Conservation (phyloP, 2,797 vertebrate genomes). For the Syngnathus acus region DNA sequence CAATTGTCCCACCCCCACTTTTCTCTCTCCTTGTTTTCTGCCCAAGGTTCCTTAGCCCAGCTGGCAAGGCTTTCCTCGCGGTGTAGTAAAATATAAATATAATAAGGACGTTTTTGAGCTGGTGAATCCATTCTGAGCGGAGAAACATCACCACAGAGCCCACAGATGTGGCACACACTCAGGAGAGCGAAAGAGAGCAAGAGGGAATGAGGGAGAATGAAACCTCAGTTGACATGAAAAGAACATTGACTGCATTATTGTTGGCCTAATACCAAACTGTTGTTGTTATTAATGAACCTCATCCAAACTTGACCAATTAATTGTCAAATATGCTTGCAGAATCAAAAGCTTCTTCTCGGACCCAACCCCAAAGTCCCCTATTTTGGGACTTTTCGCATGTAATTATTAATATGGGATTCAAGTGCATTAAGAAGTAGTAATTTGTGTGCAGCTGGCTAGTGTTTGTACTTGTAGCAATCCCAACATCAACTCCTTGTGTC, state of each 20-base stretch:
- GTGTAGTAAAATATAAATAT: constrained; percentile 86
- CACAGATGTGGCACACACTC: constrained; percentile 76
- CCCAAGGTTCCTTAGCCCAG: constrained; percentile 62
- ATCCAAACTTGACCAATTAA: constrained; percentile 34
- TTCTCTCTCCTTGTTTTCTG: constrained; percentile 40
- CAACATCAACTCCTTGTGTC: constrained; percentile 1
- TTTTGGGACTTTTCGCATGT: constrained; percentile 24
- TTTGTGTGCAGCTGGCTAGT: constrained; percentile 11
- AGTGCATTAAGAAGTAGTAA: constrained; percentile 11
- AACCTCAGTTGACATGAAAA: constrained; percentile 46
- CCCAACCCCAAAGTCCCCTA: constrained; percentile 22
- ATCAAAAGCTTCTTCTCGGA: constrained; percentile 12
- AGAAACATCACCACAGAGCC: constrained; percentile 79
- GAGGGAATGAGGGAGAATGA: constrained; percentile 41
- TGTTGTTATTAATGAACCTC: constrained; percentile 53
- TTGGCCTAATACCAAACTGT: constrained; percentile 37
- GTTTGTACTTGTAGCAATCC: constrained; percentile 1
- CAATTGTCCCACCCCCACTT: constrained; percentile 38
- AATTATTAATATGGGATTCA: constrained; percentile 9
- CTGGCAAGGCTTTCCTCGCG: constrained; percentile 70
- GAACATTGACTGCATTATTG: constrained; percentile 49
- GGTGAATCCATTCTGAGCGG: constrained; percentile 83
- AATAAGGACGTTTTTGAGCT: constrained; percentile 83
- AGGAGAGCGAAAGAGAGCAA: constrained; percentile 44
- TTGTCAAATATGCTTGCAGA: constrained; percentile 28